Evolutionary conservation across 1,140 invertebrate species (phyloP).

Genomic region (Drosophila busckii): DNA sequence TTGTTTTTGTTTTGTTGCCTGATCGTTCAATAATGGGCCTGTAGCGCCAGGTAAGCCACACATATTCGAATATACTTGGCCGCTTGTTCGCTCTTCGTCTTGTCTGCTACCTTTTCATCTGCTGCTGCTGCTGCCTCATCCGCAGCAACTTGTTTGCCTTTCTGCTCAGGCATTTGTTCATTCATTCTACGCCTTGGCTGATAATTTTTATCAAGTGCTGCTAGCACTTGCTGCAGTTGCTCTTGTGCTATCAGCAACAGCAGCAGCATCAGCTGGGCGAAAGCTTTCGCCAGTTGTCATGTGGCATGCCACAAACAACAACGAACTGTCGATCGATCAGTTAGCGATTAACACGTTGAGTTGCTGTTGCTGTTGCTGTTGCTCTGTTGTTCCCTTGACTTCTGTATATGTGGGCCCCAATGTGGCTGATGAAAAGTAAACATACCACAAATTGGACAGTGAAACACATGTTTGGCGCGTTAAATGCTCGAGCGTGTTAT

Average conservation of each 20-base stretch:
- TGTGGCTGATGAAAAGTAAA: conserved; percentile 69
- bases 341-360: conserved; percentile 16
- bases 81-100: conserved; percentile 13
- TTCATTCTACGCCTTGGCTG: neutral
- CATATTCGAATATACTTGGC: conserved; percentile 1
- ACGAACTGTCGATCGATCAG: conserved; percentile 3
- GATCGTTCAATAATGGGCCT: conserved; percentile 54
- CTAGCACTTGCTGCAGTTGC: no score
- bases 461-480: conserved; percentile 75
- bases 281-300: no score
- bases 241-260: no score
- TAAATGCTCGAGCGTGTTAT: conserved; percentile 76
- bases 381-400: neutral
- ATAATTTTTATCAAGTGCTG: no score
- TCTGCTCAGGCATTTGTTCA: conserved; percentile 11
- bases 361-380: neutral
- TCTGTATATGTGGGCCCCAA: conserved; percentile 8
- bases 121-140: conserved; percentile 4
- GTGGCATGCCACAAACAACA: no score
- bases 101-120: conserved; percentile 24
- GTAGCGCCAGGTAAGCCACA: conserved; percentile 70
- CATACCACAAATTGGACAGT: conserved; percentile 76
- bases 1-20: conserved; percentile 12
- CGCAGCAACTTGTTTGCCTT: conserved; percentile 24
- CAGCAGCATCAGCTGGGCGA: no score